These are phyloP conservation scores for Pterocles gutturalis DNA, from an alignment of 2,113 vertebrate genomes.

Conservation along the genomic window DNA sequence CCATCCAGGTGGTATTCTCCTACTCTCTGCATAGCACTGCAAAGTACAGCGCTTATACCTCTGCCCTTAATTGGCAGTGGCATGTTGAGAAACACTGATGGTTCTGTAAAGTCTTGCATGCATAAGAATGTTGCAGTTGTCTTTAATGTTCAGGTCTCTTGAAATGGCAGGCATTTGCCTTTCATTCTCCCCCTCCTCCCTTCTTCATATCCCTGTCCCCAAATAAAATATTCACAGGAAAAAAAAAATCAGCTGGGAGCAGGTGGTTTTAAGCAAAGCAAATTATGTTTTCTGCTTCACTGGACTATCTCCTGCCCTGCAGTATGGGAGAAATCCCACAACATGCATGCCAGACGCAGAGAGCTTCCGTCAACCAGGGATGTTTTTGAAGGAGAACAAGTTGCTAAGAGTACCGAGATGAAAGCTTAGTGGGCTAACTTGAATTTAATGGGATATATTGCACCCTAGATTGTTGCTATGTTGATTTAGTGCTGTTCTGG, in stretches of 20 bases:
- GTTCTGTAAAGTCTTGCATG: slow-evolving; percentile 6
- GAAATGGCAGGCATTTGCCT: background rate
- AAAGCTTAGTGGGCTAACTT: background rate
- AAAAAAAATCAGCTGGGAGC: background rate
- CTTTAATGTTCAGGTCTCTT: slow-evolving; percentile 5
- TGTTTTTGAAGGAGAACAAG: background rate
- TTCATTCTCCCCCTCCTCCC: background rate
- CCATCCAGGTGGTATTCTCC: background rate
- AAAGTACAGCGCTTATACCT: background rate
- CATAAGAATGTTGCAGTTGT: background rate
- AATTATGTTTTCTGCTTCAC: slow-evolving; percentile 44
- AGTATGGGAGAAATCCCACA: slow-evolving; percentile 11
- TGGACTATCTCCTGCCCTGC: slow-evolving; percentile 4
- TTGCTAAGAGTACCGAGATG: background rate
- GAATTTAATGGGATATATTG: background rate
- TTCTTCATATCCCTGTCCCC: background rate
- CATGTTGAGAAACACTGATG: background rate
- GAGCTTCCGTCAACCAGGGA: background rate
- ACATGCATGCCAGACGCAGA: background rate
- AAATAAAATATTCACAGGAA: background rate
- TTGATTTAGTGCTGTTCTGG: background rate
- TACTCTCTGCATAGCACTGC: background rate
- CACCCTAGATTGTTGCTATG: background rate
- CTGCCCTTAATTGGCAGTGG: background rate
- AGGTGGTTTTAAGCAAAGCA: slow-evolving; percentile 48